Conservation (phyloP, 2,797 vertebrate species). For the Saxicola maurus region DNA sequence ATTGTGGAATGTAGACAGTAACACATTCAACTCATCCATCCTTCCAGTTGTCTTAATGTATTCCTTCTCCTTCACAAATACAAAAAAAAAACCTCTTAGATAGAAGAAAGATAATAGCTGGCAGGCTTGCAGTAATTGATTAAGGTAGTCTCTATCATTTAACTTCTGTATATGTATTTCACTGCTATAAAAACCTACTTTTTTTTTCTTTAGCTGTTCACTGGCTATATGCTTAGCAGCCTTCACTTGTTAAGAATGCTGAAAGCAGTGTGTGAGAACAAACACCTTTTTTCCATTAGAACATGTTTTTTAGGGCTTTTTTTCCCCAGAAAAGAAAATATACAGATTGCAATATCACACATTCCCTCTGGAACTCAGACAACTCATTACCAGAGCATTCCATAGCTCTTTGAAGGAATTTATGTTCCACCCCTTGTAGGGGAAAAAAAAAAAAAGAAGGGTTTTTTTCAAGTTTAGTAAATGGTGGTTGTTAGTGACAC, state of each 20-base stretch:
- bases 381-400: neutral
- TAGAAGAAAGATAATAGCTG: neutral
- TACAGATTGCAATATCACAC: neutral
- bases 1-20: neutral
- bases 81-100: neutral
- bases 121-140: neutral
- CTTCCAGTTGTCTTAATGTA: neutral
- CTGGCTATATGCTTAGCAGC: neutral
- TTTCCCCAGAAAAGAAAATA: neutral
- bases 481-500: slow-evolving; percentile 4
- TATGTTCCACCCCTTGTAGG: neutral
- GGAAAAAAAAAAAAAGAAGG: too few relatives aligned
- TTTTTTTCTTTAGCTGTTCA: neutral
- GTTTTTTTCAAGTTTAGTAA: neutral
- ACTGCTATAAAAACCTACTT: neutral
- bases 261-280: neutral
- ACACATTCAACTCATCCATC: neutral
- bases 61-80: neutral
- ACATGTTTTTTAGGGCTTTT: neutral
- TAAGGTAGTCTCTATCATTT: neutral
- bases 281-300: neutral
- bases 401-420: slow-evolving; percentile 8
- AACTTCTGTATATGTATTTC: neutral
- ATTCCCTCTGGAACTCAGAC: neutral
- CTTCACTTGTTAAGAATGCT: neutral